Evolutionary conservation across 2,888 invertebrate species (phyloP).

Genomic region (Teleiodes luculella): DNA sequence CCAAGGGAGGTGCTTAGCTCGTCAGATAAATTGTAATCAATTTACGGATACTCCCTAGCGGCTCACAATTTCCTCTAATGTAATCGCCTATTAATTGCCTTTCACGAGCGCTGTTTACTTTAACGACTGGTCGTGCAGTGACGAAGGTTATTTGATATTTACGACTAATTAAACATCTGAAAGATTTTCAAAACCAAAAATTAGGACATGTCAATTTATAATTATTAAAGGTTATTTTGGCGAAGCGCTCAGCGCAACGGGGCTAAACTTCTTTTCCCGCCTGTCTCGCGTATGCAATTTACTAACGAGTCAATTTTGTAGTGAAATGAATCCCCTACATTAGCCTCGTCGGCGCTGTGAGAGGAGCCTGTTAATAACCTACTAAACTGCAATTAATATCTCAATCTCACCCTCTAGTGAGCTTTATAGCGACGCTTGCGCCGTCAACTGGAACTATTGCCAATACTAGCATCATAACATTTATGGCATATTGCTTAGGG

Average conservation of each 20-base stretch:
- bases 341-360: background rate
- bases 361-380: background rate
- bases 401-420: background rate
- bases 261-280: no score
- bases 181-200: no score
- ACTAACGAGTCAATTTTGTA: no score
- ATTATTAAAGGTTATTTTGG: no score
- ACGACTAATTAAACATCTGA: background rate
- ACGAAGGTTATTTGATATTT: background rate
- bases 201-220: no score
- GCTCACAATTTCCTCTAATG: background rate
- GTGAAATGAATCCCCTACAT: no score
- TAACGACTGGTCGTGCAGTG: background rate
- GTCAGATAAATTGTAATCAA: conserved; percentile 15
- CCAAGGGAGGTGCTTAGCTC: background rate
- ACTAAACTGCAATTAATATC: background rate
- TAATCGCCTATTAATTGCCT: conserved; percentile 3
- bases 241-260: no score
- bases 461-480: background rate
- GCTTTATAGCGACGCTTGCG: background rate
- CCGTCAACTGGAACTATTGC: background rate
- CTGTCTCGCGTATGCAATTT: no score
- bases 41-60: background rate
- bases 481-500: no score
- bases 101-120: background rate